Evolutionary conservation across 2,888 invertebrate genomes (phyloP).

Genomic region (Cephus sareptanus): DNA sequence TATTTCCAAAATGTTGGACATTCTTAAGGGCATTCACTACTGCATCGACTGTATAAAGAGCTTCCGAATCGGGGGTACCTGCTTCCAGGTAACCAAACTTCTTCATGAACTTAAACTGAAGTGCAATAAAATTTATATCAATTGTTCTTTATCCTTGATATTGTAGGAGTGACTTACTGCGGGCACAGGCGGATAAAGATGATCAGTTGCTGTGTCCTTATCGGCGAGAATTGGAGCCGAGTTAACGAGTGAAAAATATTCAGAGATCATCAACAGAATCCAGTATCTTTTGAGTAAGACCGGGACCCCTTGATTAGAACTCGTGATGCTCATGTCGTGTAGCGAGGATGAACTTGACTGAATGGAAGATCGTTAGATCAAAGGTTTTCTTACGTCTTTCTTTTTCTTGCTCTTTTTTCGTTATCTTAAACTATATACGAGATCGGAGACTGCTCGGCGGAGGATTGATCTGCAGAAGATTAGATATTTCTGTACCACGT

Average conservation of each 20-base stretch:
- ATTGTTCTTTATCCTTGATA: not conserved
- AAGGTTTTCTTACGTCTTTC: not conserved
- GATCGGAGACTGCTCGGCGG: not conserved
- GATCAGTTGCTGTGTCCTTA: not conserved
- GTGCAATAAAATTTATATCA: not conserved
- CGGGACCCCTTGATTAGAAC: not conserved
- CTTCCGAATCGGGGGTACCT: slow-evolving; percentile 69
- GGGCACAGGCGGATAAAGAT: not conserved
- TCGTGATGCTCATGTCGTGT: not conserved
- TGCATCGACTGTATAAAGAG: slow-evolving; percentile 73
- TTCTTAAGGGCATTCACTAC: slow-evolving; percentile 73
- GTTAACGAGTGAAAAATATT: not conserved
- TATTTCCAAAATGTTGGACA: slow-evolving; percentile 78
- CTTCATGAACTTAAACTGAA: slow-evolving; percentile 75
- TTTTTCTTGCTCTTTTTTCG: not conserved
- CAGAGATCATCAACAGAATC: not conserved
- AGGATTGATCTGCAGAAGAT: not conserved
- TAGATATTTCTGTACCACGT: not conserved
- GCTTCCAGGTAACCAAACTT: slow-evolving; percentile 76
- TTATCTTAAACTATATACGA: not conserved
- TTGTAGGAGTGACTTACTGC: not conserved
- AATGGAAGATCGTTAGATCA: not conserved
- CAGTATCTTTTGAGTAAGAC: not conserved
- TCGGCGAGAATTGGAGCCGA: not conserved
- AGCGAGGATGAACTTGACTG: not conserved